Conservation (phyloP, 2,888 invertebrate genomes). For the Pyrocoelia pectoralis region DNA sequence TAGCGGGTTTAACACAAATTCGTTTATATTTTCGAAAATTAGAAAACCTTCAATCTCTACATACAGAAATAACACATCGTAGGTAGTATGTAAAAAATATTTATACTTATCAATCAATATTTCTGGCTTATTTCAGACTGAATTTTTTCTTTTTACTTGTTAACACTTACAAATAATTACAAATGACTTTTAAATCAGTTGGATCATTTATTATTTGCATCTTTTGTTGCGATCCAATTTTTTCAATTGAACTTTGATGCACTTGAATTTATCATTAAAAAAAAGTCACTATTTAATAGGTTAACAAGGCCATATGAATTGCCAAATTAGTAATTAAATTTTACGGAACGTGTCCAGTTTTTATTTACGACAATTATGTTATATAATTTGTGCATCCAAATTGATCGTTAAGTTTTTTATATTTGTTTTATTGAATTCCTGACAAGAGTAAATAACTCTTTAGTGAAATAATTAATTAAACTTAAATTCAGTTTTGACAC, state of each 20-base stretch:
- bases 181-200: constrained; percentile 6
- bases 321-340: constrained; percentile 18
- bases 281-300: constrained; percentile 5
- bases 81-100: too few species aligned
- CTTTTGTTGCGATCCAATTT: constrained; percentile 4
- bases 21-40: too few species aligned
- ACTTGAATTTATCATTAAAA: constrained; percentile 6
- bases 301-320: constrained; percentile 23
- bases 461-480: constrained; percentile 4
- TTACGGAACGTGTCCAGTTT: background rate
- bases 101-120: too few species aligned
- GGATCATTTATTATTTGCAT: constrained; percentile 2
- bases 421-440: background rate
- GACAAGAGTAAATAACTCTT: background rate
- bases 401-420: background rate
- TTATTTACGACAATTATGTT: constrained; percentile 22
- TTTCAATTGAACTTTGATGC: constrained; percentile 4
- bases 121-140: too few species aligned
- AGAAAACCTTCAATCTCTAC: too few species aligned
- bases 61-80: too few species aligned
- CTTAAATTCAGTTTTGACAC: background rate
- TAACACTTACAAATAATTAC: constrained; percentile 3
- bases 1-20: too few species aligned
- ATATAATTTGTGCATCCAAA: constrained; percentile 25
- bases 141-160: too few species aligned